These are phyloP conservation scores for Lamellibrachia luymesi DNA, from an alignment of 1,140 invertebrate genomes.

Conservation along the genomic window DNA sequence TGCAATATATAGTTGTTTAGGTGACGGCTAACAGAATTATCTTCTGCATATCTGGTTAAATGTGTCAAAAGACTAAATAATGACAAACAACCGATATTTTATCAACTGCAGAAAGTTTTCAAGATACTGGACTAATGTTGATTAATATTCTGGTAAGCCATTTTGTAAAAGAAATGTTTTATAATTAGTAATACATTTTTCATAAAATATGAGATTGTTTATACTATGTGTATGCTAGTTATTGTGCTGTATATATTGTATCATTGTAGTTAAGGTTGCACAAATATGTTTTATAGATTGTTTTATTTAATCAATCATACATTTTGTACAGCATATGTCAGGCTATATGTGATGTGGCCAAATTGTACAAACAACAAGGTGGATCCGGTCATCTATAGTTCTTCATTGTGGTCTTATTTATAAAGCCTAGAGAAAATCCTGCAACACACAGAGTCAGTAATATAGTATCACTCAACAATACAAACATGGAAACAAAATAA, in stretches of 20 bases:
- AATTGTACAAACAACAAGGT: too few relatives aligned
- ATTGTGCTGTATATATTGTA: neutral
- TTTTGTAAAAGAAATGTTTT: neutral
- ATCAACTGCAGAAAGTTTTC: neutral
- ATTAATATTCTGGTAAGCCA: neutral
- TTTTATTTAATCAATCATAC: neutral
- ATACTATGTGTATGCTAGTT: neutral
- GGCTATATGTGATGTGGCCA: neutral
- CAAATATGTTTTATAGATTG: neutral
- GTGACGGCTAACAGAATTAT: neutral
- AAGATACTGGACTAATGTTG: neutral
- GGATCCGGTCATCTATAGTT: too few relatives aligned
- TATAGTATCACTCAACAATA: too few relatives aligned
- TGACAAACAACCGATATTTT: neutral
- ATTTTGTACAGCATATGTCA: slow-evolving; percentile 1
- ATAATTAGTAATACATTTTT: neutral
- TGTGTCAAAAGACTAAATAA: neutral
- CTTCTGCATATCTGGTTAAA: neutral
- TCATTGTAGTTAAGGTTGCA: neutral
- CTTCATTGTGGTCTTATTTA: too few relatives aligned
- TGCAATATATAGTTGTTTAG: neutral
- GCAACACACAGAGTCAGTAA: too few relatives aligned
- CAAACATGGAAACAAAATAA: too few relatives aligned
- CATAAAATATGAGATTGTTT: neutral
- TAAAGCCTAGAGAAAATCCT: too few relatives aligned